Evolutionary conservation across 2,888 invertebrate species (phyloP).

Genomic region (Endomychus coccineus): DNA sequence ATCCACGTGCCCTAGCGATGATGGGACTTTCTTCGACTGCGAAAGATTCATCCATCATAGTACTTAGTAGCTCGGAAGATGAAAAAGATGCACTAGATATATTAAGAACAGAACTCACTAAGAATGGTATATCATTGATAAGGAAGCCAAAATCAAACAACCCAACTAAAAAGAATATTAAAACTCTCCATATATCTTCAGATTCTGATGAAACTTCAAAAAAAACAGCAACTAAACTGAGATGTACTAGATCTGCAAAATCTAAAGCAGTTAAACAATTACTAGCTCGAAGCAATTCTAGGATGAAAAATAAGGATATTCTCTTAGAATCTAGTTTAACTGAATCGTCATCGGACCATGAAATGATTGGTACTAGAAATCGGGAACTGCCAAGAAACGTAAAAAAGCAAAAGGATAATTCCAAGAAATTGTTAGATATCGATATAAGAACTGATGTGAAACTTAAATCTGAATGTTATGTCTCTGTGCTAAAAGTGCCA

Average conservation of each 20-base stretch:
- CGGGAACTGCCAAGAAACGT: slow-evolving; percentile 2
- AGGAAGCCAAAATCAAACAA: background rate
- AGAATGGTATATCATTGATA: too few relatives aligned
- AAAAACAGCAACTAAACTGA: background rate
- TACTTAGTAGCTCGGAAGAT: slow-evolving; percentile 36
- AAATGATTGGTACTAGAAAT: background rate
- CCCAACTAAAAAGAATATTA: background rate
- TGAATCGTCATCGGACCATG: too few relatives aligned
- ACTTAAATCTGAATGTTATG: slow-evolving; percentile 27
- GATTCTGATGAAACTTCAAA: background rate
- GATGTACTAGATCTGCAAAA: too few relatives aligned
- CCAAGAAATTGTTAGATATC: slow-evolving; percentile 11
- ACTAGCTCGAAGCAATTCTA: too few relatives aligned
- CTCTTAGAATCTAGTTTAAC: too few relatives aligned
- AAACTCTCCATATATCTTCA: background rate
- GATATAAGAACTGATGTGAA: slow-evolving; percentile 25
- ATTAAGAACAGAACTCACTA: slow-evolving; percentile 8
- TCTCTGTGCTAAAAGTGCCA: slow-evolving; percentile 30
- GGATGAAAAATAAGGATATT: too few relatives aligned
- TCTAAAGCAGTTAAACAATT: too few relatives aligned
- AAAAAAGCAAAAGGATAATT: background rate
- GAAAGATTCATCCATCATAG: slow-evolving; percentile 31
- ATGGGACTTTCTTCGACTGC: slow-evolving; percentile 14
- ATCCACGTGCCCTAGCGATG: slow-evolving; percentile 20
- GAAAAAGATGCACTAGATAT: slow-evolving; percentile 21